These are phyloP conservation scores for Lagorchestes hirsutus DNA, from an alignment of 2,797 vertebrate species.

Conservation along the genomic window DNA sequence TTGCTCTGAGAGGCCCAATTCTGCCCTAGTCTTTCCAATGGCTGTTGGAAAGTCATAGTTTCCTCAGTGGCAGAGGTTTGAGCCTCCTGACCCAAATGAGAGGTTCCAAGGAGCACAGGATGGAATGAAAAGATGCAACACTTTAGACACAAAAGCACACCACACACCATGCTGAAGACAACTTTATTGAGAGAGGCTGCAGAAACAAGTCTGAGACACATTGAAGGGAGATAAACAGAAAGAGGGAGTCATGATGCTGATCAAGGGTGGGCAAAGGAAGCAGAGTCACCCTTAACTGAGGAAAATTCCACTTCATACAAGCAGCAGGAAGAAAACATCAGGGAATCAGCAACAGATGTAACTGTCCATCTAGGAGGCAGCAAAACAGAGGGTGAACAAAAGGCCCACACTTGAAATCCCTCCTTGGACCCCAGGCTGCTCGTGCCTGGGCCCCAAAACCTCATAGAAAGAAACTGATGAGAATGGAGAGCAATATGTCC, in stretches of 20 bases:
- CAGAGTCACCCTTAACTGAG: constrained; percentile 2
- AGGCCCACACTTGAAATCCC: background rate
- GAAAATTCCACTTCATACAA: constrained; percentile 12
- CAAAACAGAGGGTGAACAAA: background rate
- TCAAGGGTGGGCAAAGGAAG: background rate
- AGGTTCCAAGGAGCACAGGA: background rate
- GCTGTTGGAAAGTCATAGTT: background rate
- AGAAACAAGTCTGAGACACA: background rate
- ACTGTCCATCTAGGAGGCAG: constrained; percentile 6
- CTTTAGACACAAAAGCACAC: background rate
- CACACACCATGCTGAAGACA: background rate
- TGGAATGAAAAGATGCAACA: background rate
- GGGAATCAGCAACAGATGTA: background rate
- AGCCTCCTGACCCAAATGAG: background rate
- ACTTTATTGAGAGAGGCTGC: background rate
- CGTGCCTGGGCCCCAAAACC: background rate
- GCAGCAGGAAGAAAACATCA: constrained; percentile 13
- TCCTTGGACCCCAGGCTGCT: background rate
- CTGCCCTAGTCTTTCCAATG: background rate
- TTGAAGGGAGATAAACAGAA: background rate
- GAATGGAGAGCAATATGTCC: background rate
- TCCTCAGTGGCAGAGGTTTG: background rate
- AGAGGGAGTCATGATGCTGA: background rate
- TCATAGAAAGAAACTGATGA: background rate
- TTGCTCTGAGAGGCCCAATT: background rate